Evolutionary conservation across 1,140 invertebrate genomes (phyloP), one percentile per base, ranked within the genome.

Genomic region (Aphelinus certus): DNA sequence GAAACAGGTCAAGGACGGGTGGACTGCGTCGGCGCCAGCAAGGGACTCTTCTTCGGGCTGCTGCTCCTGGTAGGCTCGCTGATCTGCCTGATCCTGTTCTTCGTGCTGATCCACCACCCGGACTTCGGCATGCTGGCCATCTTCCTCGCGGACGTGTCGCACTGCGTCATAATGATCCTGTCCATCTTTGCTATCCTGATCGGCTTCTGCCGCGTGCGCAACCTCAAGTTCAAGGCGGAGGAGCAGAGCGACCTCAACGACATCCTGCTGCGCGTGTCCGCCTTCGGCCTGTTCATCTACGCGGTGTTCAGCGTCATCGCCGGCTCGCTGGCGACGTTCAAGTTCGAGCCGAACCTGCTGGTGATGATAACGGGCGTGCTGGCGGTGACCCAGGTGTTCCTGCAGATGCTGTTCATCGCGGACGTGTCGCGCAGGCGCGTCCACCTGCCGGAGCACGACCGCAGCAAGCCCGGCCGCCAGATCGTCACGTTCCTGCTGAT

Each of bases 401-500:
- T 97, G 1, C 97, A 99, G 88, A 91, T 98, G 85, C 89, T 98
- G 43, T 98, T 98, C 87, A 97, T 99, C 75, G 94, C 96, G 51
- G 97, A 98, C 86, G 96, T 98, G 0, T 95, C 95, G 2, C 92
- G 96, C 45, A 93, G 96, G 78, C 92, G 95, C 57, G 95, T 97
- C n/a, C 93, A 95, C 80, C 89, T 96, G 53, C 94, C 94, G 0
- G 95, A 96, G 86, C 96, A 98, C 81, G 95, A 97, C 82, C 92
- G 95, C 76, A 95, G 93, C 82, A 98, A 98, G 88, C 96, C 97
- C 1, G 97, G 97, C 1, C 92, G 97, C 71, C 96, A 99, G 87
- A 93, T 97, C 63, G 96, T 99, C 49, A 98, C 97, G 55, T 98
- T 98, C 89, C 88, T 98, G 60, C 91, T 98, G 26, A 96, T 98